Base-by-base conservation (phyloP, 2,113 vertebrate genomes). In the Dasypus novemcinctus region DNA sequence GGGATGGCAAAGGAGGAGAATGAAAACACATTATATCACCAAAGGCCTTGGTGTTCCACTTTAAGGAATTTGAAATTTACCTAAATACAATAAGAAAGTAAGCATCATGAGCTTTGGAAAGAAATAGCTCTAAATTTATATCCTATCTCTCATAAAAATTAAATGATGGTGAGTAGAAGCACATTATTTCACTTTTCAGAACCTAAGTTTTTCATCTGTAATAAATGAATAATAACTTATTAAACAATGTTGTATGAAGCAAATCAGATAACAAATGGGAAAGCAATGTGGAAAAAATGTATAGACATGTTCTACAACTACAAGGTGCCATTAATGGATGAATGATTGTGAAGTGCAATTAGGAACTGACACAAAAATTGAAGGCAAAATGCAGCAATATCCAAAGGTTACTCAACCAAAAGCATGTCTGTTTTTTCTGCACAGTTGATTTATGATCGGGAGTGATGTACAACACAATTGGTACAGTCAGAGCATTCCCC, bases 261-360 rank as follows among this genome's bases (percentile, higher is more conserved):
- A 96, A 88, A 88, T 95, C 91, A 74, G 52, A 85, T 95, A 95
- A 94, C 61, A 75, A 11, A 93, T 94, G 89, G 83, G 64, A 85
- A 94, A 91, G 21, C 91, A 76, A 38, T 46, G 72, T 82, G 63
- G 11, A 9, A 57, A 96, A 91, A 94, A 64, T 86, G 71, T 81
- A 49, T n/a, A 75, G 90, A 89, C 78, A 52, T 82, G 64, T 79
- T 91, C 87, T 89, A 78, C 63, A 82, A 72, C 64, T 33, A 54
- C 36, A 89, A 82, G 57, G 64, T 79, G 72, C 63, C 83, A 69
- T 94, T 93, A 91, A 13, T 31, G 23, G 12, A 23, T 88, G 78
- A 94, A 43, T 64, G 74, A 91, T 95, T 57, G 72, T 17, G 15
- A 95, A 92, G 17, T 72, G 54, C 0, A 17, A 83, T 85, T 83